Base-by-base conservation (phyloP, 2,888 invertebrate species). In the Xanthia togata region DNA sequence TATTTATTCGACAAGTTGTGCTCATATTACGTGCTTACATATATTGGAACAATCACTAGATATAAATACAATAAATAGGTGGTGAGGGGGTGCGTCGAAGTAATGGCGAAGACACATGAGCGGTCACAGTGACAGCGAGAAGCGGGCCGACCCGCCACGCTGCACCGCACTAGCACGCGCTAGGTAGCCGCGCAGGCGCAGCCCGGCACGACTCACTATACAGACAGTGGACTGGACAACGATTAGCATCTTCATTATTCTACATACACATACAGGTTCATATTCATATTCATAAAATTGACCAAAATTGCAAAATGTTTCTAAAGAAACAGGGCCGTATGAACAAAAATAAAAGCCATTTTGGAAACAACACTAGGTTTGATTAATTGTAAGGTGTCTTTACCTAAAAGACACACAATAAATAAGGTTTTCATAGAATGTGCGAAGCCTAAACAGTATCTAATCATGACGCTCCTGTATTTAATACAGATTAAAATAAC, bases 221-320 rank as follows among this genome's bases (percentile, higher is more conserved):
- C 83, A 89, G 85, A 90, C 87, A 89, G 83, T 92, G 88, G 92
- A 94, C 91, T 93, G 90, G 92, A 94, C 92, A 91, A 91, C 91
- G 89, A 93, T 91, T 92, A 92, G 93, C 92, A 89, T 91, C 88
- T 91, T 92, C 80, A 90, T 92, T 93, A 93, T 89, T 89, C 93
- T 93, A 94, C 90, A 87, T 93, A 94, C 93, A 95, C 88, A 91
- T 92, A 93, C 89, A 92, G 84, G 88, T 50, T 23, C 50, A 50
- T 91, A 92, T 90, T 90, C 86, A 92, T 93, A 92, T 90, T 90
- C 86, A 90, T 93, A 93, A 94, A 96, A 95, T 96, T 96, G 95
- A 96, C 96, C 83, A 91, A 93, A 93, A 94, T 95, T 94, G 93
- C 93, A 94, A 94, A 93, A 92, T 88, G 89, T 93, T 93, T 90